Evolutionary conservation across 2,113 vertebrate genomes (phyloP).

Genomic region (Vulpes vulpes): DNA sequence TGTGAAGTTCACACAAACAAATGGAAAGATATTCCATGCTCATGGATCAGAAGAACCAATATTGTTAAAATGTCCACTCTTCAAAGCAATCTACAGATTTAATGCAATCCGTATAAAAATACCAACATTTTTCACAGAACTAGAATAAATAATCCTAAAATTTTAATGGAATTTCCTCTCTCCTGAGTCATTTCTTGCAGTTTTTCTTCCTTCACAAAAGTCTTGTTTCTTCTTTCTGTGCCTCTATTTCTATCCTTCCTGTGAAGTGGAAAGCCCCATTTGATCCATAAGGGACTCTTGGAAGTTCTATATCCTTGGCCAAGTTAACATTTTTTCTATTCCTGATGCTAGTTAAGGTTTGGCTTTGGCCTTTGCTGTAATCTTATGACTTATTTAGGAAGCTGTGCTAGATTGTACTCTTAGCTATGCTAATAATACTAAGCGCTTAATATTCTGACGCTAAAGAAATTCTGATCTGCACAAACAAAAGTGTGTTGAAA

Average conservation of each 20-base stretch:
- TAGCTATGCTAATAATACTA: background rate
- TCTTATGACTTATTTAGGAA: background rate
- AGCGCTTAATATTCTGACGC: background rate
- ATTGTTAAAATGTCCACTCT: background rate
- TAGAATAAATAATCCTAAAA: background rate
- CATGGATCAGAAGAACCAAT: background rate
- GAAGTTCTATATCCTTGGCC: background rate
- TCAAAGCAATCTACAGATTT: background rate
- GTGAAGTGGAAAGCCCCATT: background rate
- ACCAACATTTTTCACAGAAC: background rate
- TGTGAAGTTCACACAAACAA: background rate
- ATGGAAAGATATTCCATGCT: background rate
- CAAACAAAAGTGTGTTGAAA: background rate
- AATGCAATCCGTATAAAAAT: background rate
- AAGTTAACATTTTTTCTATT: background rate
- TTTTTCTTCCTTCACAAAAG: background rate
- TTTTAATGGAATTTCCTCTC: background rate
- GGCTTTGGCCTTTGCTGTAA: background rate
- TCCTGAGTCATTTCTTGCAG: background rate
- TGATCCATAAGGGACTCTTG: background rate
- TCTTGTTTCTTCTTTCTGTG: background rate
- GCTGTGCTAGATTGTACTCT: background rate
- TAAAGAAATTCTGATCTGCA: constrained; percentile 1
- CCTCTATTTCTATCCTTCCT: background rate
- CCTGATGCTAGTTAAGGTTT: background rate